These are phyloP conservation scores for Pagrus major DNA, from an alignment of 2,113 vertebrate genomes.

Conservation along the genomic window DNA sequence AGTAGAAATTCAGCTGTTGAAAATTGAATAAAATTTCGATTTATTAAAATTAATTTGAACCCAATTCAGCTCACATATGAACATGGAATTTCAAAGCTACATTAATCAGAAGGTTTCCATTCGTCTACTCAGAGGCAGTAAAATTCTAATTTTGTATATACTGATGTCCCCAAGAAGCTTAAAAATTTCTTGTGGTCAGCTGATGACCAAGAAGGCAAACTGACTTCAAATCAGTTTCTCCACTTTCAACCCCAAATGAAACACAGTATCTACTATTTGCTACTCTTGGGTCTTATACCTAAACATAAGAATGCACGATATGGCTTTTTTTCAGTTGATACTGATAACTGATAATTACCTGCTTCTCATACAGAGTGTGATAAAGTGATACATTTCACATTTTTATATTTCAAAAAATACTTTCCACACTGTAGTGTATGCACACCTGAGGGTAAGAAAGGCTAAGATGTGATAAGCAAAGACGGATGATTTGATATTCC, in stretches of 20 bases:
- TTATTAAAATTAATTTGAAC: not conserved
- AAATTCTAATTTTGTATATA: not conserved
- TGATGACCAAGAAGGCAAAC: slow-evolving; percentile 3
- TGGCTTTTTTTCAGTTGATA: no score
- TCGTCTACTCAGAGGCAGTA: not conserved
- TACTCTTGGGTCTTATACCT: not conserved
- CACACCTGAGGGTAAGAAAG: no score
- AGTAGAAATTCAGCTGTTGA: not conserved
- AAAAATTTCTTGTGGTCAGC: not conserved
- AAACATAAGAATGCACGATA: no score
- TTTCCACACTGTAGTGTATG: no score
- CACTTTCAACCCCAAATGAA: slow-evolving; percentile 9
- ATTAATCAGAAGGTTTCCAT: not conserved
- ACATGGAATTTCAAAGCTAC: slow-evolving; percentile 10
- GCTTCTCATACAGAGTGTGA: no score
- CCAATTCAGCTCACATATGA: not conserved
- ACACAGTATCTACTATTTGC: slow-evolving; percentile 3
- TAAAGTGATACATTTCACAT: no score
- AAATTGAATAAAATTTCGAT: slow-evolving; percentile 4
- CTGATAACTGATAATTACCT: no score
- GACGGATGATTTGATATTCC: no score
- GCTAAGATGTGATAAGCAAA: no score
- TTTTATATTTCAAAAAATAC: no score
- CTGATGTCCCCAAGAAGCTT: not conserved
- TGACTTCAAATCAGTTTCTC: not conserved